These are phyloP conservation scores for Micromys minutus DNA, from an alignment of 2,113 vertebrate species.

Conservation along the genomic window DNA sequence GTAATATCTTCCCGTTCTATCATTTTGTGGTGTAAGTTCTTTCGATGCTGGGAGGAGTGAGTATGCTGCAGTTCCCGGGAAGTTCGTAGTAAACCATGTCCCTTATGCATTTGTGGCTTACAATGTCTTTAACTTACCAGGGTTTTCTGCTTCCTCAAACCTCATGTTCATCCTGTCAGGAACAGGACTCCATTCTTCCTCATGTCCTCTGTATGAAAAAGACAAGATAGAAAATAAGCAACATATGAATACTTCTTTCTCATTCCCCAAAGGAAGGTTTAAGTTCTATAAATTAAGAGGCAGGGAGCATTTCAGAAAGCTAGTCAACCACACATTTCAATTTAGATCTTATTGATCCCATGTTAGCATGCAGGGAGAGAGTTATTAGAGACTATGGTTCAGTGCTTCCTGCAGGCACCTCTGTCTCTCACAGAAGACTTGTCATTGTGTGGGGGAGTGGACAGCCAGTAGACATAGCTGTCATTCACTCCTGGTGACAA, in stretches of 20 bases:
- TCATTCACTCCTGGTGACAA: rapidly evolving
- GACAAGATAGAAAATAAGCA: background rate
- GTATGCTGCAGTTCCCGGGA: background rate
- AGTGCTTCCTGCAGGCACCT: background rate
- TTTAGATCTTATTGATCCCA: slow-evolving; percentile 61
- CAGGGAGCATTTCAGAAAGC: slow-evolving; percentile 23
- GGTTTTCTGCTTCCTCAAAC: background rate
- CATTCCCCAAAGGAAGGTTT: background rate
- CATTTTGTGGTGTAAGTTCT: background rate
- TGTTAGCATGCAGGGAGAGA: slow-evolving; percentile 19
- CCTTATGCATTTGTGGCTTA: background rate
- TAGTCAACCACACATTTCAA: slow-evolving; percentile 55
- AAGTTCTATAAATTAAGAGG: slow-evolving; percentile 7
- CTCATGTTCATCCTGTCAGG: background rate
- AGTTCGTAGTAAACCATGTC: too few relatives aligned
- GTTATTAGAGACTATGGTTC: background rate
- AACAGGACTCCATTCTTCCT: background rate
- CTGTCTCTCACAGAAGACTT: background rate
- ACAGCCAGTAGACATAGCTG: background rate
- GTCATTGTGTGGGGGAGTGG: background rate
- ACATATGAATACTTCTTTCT: background rate
- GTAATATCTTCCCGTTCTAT: background rate
- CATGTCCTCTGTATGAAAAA: background rate
- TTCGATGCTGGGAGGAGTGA: background rate
- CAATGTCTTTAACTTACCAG: background rate